Conservation (phyloP, 2,888 invertebrate genomes). For the Sinhomidia bicolor region DNA sequence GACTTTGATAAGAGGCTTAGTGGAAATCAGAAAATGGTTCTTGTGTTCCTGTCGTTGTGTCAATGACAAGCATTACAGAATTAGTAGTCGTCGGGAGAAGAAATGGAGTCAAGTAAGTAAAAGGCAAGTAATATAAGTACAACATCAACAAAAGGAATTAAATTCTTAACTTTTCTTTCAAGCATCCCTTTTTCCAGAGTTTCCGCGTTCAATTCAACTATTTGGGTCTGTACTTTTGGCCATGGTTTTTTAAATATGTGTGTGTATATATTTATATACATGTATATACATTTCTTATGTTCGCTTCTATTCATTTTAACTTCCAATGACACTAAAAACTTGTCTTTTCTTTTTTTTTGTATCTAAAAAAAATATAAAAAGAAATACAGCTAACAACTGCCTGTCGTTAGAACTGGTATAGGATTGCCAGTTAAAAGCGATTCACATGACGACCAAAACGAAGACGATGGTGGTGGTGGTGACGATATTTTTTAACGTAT, state of each 20-base stretch:
- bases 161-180: too few relatives aligned
- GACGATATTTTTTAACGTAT: background rate
- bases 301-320: background rate
- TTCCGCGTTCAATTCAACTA: too few relatives aligned
- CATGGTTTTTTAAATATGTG: too few relatives aligned
- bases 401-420: too few relatives aligned
- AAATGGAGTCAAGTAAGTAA: background rate
- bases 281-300: too few relatives aligned
- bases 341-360: background rate
- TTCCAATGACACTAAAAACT: background rate
- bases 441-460: too few relatives aligned
- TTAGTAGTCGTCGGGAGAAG: conserved; percentile 10
- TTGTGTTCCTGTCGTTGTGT: background rate
- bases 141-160: background rate
- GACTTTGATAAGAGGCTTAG: conserved; percentile 31
- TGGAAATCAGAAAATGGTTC: conserved; percentile 15
- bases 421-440: background rate
- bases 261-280: too few relatives aligned
- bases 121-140: background rate
- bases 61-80: conserved; percentile 9
- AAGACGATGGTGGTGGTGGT: too few relatives aligned
- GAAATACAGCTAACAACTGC: too few relatives aligned
- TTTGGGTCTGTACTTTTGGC: too few relatives aligned
- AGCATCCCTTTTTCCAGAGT: too few relatives aligned
- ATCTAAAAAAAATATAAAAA: too few relatives aligned